Evolutionary conservation across 1,140 invertebrate genomes (phyloP).

Genomic region (Drosophila lacteicornis): DNA sequence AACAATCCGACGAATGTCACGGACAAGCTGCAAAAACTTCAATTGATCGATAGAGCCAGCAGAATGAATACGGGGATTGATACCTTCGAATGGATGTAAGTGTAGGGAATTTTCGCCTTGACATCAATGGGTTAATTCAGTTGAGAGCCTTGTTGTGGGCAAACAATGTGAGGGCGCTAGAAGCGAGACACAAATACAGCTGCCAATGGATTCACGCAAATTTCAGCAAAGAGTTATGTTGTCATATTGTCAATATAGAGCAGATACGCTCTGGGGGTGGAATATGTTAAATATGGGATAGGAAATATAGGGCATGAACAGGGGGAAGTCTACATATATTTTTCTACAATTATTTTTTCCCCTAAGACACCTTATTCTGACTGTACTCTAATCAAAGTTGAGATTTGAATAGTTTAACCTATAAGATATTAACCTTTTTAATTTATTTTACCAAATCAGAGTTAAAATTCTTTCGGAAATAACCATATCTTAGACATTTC

Average conservation of each 20-base stretch:
- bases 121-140: constrained; percentile 55
- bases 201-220: constrained; percentile 34
- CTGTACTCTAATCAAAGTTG: not conserved
- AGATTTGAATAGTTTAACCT: too few species aligned
- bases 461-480: not conserved
- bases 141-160: constrained; percentile 20
- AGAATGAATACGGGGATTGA: constrained; percentile 6
- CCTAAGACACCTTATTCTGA: not conserved
- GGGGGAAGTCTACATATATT: not conserved
- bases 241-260: not conserved
- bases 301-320: not conserved
- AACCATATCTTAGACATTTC: not conserved
- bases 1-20: constrained; percentile 44
- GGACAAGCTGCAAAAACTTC: constrained; percentile 70
- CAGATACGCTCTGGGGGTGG: not conserved
- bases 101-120: constrained; percentile 43
- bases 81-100: constrained; percentile 20
- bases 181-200: constrained; percentile 58
- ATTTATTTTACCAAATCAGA: not conserved
- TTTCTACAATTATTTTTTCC: too few species aligned
- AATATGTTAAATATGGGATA: not conserved
- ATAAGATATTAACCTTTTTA: not conserved
- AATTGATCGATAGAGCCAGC: constrained; percentile 50
- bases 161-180: constrained; percentile 54
- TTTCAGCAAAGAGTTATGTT: not conserved